A percentile compares a stretch with the other conserved stretches of the same genome.
Evolutionary conservation across 2,113 vertebrate genomes (phyloP).

Genomic region (human (Homo sapiens)): GRCh38 chr5:124341501-124342000

Average conservation of each 20-base stretch:
- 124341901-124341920: not conserved
- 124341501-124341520: not conserved
- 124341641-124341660: slow-evolving; percentile 70
- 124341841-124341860: slow-evolving; percentile 17
- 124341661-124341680: slow-evolving; percentile 60
- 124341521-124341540: slow-evolving; percentile 62
- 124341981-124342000: not conserved
- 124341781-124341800: not conserved
- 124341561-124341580: slow-evolving; percentile 27
- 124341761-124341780: not conserved
- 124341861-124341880: not conserved
- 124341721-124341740: not conserved
- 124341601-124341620: slow-evolving; percentile 63
- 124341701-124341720: not conserved
- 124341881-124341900: not conserved
- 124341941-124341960: not conserved
- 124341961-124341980: not conserved
- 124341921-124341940: not conserved
- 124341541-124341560: slow-evolving; percentile 74
- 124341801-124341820: slow-evolving; percentile 24
- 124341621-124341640: slow-evolving; percentile 67
- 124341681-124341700: slow-evolving; percentile 6
- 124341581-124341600: not conserved
- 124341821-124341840: slow-evolving; percentile 43
- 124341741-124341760: not conserved